Base-by-base conservation (phyloP, 2,113 vertebrate species). In the Pseudopipra pipra region DNA sequence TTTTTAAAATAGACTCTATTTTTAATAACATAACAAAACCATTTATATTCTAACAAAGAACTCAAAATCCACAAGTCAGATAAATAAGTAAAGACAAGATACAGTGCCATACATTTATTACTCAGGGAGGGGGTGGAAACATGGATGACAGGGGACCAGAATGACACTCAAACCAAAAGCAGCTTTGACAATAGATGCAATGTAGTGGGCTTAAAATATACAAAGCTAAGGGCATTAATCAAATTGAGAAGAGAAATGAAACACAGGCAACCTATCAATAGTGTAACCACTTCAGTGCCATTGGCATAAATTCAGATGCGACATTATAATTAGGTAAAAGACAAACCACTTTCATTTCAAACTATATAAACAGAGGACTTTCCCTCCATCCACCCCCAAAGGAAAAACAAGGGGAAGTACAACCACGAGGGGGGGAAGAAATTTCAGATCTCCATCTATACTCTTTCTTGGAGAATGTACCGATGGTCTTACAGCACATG, bases 221-320 rank as follows among this genome's bases (percentile, higher is more conserved):
- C 30, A 80, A 85, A 88, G 33, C 39, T 49, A 77, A 71, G 21
- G n/a, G 12, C n/a, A 85, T 83, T 83, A 89, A 82, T 86, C 85
- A 94, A 96, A 76, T 6, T 62, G 71, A 93, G 67, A 95, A 63
- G 37, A 85, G 73, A 95, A 96, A 90, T 86, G 43, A 96, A 96
- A 93, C n/a, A 19, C 21, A 56, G 39, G 55, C 46, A 83, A 79
- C 28, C 54, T 59, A 83, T 68, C 54, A 88, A 70, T 11, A 77
- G 59, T 31, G 51, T 51, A 88, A 85, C 46, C 51, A 91, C 43
- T 77, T 10, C 28, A 44, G 30, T 63, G 43, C 12, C 47, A 71
- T 5, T 49, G 20, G 33, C 21, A 87, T 70, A 88, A 93, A 83
- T 43, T 85, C 46, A 84, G 39, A 86, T 44, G 7, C 35, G 90